These are phyloP conservation scores for Coronaproctus castanopsis DNA, from an alignment of 2,888 invertebrate genomes.

Conservation along the genomic window DNA sequence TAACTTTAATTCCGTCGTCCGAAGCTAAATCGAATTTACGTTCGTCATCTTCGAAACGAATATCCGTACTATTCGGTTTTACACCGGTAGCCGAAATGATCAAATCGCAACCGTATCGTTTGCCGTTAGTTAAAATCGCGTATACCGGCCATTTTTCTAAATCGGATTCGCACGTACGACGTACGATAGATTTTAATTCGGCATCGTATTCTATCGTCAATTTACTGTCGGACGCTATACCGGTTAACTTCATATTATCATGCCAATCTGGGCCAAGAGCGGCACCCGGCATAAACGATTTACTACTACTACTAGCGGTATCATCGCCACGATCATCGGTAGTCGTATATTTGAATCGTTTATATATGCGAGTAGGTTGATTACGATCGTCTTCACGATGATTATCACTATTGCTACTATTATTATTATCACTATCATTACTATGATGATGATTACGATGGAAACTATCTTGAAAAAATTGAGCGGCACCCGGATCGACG, in stretches of 20 bases:
- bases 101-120: slow-evolving; percentile 60
- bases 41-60: slow-evolving; percentile 33
- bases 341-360: neutral
- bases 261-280: slow-evolving; percentile 98
- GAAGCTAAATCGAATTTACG: slow-evolving; percentile 29
- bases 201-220: slow-evolving; percentile 29
- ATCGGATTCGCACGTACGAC: slow-evolving; percentile 19
- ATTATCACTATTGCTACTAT: slow-evolving; percentile 31
- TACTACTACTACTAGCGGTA: slow-evolving; percentile 29
- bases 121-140: slow-evolving; percentile 51
- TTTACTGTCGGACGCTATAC: slow-evolving; percentile 27
- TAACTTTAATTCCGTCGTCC: slow-evolving; percentile 70
- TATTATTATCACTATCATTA: slow-evolving; percentile 11
- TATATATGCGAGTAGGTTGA: neutral
- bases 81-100: slow-evolving; percentile 93
- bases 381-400: neutral
- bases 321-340: neutral
- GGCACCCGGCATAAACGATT: slow-evolving; percentile 42
- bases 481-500: slow-evolving; percentile 85
- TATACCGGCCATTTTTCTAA: slow-evolving; percentile 42
- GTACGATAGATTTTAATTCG: slow-evolving; percentile 32
- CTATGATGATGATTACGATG: too few relatives aligned
- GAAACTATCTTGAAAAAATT: slow-evolving; percentile 56
- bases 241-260: slow-evolving; percentile 39
- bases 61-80: slow-evolving; percentile 34